phyloP scores from a whole-genome alignment of 2,113 vertebrate species.

The Macrotus californicus region DNA sequence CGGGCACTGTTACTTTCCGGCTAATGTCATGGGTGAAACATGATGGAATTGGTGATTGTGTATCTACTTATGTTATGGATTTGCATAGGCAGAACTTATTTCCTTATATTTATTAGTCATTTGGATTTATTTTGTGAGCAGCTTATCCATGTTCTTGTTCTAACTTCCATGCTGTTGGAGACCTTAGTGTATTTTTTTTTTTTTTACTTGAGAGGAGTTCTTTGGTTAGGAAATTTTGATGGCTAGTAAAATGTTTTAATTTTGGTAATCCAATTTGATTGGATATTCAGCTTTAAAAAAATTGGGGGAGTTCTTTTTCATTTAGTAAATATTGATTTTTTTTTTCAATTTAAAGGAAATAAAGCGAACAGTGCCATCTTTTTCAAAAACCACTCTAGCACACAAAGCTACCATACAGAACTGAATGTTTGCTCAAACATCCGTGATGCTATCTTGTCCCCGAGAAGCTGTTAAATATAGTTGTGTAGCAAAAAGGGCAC shows the following conservation, averaged over 20 bases:
- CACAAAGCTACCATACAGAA: neutral
- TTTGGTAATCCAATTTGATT: neutral
- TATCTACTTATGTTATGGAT: neutral
- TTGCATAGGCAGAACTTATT: neutral
- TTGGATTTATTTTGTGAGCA: neutral
- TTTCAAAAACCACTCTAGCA: slow-evolving; percentile 42
- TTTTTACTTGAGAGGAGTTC: neutral
- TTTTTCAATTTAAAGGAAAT: slow-evolving; percentile 45
- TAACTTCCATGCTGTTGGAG: neutral
- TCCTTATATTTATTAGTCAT: neutral
- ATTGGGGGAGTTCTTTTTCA: neutral
- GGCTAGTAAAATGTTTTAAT: neutral
- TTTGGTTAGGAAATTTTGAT: neutral
- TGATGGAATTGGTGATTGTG: neutral
- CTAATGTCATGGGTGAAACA: neutral
- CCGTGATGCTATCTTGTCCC: neutral
- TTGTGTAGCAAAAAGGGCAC: neutral
- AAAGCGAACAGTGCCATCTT: slow-evolving; percentile 17
- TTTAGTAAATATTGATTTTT: slow-evolving; percentile 55
- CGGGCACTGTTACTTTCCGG: neutral
- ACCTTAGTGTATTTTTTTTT: neutral
- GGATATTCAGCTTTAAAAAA: neutral
- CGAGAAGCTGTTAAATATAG: slow-evolving; percentile 2
- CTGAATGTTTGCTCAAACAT: neutral
- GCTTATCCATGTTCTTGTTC: neutral